phyloP scores from a whole-genome alignment of 2,797 vertebrate genomes.

The Psittacula echo region DNA sequence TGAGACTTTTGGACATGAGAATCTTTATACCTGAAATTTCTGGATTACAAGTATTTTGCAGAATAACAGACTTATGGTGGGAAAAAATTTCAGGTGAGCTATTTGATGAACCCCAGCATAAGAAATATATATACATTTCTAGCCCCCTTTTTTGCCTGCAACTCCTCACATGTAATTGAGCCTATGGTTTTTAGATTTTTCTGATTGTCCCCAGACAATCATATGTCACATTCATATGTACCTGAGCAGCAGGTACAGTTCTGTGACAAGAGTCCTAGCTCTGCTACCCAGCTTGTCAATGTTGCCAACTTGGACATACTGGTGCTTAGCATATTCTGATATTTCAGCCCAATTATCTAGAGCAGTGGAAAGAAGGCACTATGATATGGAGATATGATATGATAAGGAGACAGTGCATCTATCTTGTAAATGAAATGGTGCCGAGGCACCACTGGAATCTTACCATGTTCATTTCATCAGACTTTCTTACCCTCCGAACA shows the following conservation, averaged over 20 bases:
- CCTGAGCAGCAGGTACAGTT: background rate
- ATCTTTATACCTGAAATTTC: background rate
- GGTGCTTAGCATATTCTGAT: background rate
- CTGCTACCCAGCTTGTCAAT: background rate
- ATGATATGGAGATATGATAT: background rate
- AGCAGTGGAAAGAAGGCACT: background rate
- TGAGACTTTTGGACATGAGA: background rate
- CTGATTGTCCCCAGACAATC: background rate
- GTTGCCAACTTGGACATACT: fast-evolving
- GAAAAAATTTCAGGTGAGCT: background rate
- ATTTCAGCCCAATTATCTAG: background rate
- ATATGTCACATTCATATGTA: background rate
- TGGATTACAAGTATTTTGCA: background rate
- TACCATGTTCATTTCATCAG: background rate
- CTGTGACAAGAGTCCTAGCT: background rate
- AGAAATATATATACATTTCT: background rate
- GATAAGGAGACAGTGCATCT: background rate
- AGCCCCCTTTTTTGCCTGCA: background rate
- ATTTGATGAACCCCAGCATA: background rate
- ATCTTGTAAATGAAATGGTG: background rate
- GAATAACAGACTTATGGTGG: background rate
- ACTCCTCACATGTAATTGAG: background rate
- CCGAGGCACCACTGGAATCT: background rate
- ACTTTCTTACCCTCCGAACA: background rate
- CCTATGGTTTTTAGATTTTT: background rate